These are phyloP conservation scores for Teleogryllus oceanicus DNA, from an alignment of 2,888 invertebrate species.

Conservation along the genomic window DNA sequence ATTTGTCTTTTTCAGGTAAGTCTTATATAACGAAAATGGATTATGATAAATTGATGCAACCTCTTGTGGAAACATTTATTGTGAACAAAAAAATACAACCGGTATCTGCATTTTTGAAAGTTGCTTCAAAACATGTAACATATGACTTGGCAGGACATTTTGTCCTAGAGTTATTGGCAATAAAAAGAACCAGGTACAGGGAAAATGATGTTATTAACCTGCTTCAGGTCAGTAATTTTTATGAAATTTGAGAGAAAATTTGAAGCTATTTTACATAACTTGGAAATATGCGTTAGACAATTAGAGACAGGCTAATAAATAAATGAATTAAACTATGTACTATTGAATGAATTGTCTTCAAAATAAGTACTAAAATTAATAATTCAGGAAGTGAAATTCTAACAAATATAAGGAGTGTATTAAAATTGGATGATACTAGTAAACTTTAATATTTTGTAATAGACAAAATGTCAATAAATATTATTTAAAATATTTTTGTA, in stretches of 20 bases:
- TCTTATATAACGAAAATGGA: not conserved
- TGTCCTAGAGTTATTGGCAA: not conserved
- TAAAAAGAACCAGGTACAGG: not conserved
- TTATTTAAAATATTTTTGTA: too few relatives aligned
- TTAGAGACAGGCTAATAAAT: too few relatives aligned
- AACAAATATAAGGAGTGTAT: too few relatives aligned
- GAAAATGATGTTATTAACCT: not conserved
- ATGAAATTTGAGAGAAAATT: not conserved
- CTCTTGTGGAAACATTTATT: not conserved
- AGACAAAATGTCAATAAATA: too few relatives aligned
- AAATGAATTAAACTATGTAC: too few relatives aligned
- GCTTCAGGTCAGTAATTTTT: not conserved
- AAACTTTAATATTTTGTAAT: too few relatives aligned
- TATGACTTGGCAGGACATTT: not conserved
- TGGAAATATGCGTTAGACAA: too few relatives aligned
- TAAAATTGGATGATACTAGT: too few relatives aligned
- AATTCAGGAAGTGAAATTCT: too few relatives aligned
- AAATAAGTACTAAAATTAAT: too few relatives aligned
- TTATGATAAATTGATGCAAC: not conserved
- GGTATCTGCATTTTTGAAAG: not conserved
- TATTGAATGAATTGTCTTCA: too few relatives aligned
- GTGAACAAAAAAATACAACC: not conserved
- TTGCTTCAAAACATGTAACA: not conserved
- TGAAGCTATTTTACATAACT: too few relatives aligned
- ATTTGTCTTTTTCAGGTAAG: not conserved